Evolutionary conservation across 2,888 invertebrate genomes (phyloP).

Genomic region (Drosophila kanekoi): DNA sequence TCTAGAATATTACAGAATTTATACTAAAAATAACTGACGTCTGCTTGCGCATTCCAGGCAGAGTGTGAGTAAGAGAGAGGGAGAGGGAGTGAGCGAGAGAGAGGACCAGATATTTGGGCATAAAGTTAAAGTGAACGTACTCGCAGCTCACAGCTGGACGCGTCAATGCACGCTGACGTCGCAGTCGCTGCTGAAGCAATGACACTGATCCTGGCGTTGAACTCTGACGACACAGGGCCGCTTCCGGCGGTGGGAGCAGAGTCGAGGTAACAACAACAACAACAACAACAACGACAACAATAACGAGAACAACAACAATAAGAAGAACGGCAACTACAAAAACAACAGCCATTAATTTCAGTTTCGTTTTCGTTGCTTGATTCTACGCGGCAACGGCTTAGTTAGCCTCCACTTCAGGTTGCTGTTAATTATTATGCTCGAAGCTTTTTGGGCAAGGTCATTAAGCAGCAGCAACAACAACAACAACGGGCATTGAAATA

Average conservation of each 20-base stretch:
- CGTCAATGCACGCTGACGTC: slow-evolving; percentile 66
- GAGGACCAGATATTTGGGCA: slow-evolving; percentile 46
- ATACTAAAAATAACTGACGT: slow-evolving; percentile 10
- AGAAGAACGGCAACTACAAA: background rate
- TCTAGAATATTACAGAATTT: slow-evolving; percentile 31
- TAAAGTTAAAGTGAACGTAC: slow-evolving; percentile 71
- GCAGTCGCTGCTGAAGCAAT: slow-evolving; percentile 59
- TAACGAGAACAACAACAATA: slow-evolving; percentile 3
- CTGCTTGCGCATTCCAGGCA: slow-evolving; percentile 3
- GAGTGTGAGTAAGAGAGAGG: slow-evolving; percentile 6
- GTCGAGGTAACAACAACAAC: slow-evolving; percentile 8
- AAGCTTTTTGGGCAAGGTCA: slow-evolving; percentile 83
- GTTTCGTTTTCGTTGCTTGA: slow-evolving; percentile 70
- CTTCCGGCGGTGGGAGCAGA: slow-evolving; percentile 45
- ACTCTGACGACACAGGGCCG: slow-evolving; percentile 62
- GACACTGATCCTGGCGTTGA: slow-evolving; percentile 79
- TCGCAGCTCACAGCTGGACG: slow-evolving; percentile 27
- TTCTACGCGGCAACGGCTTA: slow-evolving; percentile 63
- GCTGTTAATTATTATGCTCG: slow-evolving; percentile 78
- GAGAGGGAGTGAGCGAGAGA: slow-evolving; percentile 2
- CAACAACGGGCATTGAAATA: slow-evolving; percentile 14
- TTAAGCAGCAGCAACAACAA: slow-evolving; percentile 53
- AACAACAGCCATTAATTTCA: slow-evolving; percentile 44
- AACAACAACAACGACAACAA: slow-evolving; percentile 6
- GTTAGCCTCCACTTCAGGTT: slow-evolving; percentile 62